A percentile compares a stretch with the other conserved stretches of the same genome.
Evolutionary conservation across 2,888 invertebrate species (phyloP).

Genomic region (Parnassius orleans): DNA sequence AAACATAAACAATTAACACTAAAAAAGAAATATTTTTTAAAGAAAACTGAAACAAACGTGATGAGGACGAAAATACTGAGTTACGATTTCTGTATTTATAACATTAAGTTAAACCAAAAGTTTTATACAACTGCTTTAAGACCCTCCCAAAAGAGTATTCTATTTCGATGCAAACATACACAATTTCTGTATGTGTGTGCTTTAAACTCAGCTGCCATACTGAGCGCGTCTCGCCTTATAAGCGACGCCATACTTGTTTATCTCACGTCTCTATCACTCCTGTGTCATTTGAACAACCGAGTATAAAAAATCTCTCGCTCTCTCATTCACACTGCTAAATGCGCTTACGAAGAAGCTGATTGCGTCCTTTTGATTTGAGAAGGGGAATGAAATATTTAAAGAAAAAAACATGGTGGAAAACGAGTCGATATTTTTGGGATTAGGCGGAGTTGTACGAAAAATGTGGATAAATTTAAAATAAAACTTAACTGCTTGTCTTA

Average conservation of each 20-base stretch:
- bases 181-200: constrained; percentile 54
- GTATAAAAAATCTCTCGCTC: constrained; percentile 43
- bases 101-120: constrained; percentile 34
- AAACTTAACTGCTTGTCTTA: neutral
- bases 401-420: constrained; percentile 51
- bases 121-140: constrained; percentile 48
- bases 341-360: constrained; percentile 45
- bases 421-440: neutral
- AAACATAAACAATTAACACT: too few species aligned
- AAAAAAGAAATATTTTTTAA: neutral
- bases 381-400: constrained; percentile 66
- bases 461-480: neutral
- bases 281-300: constrained; percentile 28
- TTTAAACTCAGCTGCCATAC: constrained; percentile 48
- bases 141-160: constrained; percentile 53
- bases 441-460: neutral
- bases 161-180: constrained; percentile 53
- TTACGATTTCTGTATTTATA: neutral
- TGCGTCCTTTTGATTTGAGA: constrained; percentile 64
- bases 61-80: neutral
- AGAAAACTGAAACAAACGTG: neutral
- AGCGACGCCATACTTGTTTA: constrained; percentile 56
- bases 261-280: constrained; percentile 52
- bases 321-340: constrained; percentile 49
- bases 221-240: constrained; percentile 31